Conservation (phyloP, 35 echinoderm and acorn worm species). For the Apostichopus japonicus region DNA sequence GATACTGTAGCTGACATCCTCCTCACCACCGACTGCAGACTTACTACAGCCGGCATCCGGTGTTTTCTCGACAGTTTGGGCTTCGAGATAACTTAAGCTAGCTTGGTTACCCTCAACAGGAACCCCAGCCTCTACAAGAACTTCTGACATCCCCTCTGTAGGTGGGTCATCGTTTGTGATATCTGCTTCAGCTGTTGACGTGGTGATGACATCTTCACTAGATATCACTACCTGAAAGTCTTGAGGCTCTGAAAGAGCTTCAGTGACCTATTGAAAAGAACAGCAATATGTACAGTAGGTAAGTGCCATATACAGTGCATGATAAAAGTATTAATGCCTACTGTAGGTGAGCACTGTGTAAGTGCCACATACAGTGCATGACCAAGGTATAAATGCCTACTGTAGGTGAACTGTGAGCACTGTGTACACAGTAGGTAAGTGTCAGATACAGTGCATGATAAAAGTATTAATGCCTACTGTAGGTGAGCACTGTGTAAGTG, state of each 20-base stretch:
- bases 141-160: neutral
- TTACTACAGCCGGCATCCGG: neutral
- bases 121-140: neutral
- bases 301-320: no score
- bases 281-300: neutral
- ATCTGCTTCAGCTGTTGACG: neutral
- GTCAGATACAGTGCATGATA: no score
- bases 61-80: neutral
- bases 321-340: no score
- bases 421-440: no score
- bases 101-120: neutral
- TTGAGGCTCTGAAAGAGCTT: neutral
- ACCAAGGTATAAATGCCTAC: no score
- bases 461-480: no score
- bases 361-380: no score
- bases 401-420: no score
- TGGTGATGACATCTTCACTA: neutral
- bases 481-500: no score
- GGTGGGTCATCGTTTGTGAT: neutral
- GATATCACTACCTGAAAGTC: neutral
- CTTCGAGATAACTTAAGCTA: neutral
- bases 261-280: neutral
- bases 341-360: no score
- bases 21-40: neutral
- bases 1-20: constrained; percentile 17